phyloP scores from a whole-genome alignment of 1,140 invertebrate species.

The Papilio machaon region DNA sequence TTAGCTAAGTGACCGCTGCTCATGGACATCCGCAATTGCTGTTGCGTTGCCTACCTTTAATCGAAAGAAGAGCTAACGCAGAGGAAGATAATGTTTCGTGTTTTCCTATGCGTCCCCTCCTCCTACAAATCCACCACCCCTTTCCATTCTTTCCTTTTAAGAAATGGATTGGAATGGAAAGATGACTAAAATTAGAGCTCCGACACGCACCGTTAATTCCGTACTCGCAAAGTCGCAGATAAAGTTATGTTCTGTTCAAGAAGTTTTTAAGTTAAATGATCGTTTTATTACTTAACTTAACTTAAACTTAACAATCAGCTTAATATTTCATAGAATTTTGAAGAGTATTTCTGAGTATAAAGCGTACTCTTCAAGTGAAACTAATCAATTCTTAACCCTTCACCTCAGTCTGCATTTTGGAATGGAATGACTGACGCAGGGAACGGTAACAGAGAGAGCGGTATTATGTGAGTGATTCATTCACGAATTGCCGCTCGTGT shows the following conservation, averaged over 20 bases:
- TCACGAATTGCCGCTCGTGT: conserved; percentile 44
- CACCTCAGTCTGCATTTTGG: conserved; percentile 29
- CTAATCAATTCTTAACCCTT: conserved; percentile 2
- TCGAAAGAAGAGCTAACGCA: too few species aligned
- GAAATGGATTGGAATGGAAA: too few species aligned
- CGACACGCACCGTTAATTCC: neutral
- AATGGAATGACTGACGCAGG: conserved; percentile 15
- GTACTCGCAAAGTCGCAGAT: neutral
- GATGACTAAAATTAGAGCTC: too few species aligned
- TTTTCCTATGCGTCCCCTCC: too few species aligned
- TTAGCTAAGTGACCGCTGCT: too few species aligned
- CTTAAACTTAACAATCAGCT: neutral
- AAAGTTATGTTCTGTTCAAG: neutral
- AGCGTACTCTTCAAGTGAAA: neutral
- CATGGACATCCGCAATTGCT: too few species aligned
- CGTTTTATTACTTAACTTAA: neutral
- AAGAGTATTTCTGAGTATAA: neutral
- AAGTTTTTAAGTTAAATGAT: neutral
- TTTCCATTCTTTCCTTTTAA: too few species aligned
- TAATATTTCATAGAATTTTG: neutral
- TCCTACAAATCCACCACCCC: too few species aligned
- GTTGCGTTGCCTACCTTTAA: too few species aligned
- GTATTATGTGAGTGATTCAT: conserved; percentile 65
- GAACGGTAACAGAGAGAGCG: conserved; percentile 39
- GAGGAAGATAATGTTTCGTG: too few species aligned